A percentile compares a stretch with the other conserved stretches of the same genome.
These are phyloP conservation scores for Drosophila kokeensis DNA, from an alignment of 2,888 invertebrate genomes.

Conservation along the genomic window DNA sequence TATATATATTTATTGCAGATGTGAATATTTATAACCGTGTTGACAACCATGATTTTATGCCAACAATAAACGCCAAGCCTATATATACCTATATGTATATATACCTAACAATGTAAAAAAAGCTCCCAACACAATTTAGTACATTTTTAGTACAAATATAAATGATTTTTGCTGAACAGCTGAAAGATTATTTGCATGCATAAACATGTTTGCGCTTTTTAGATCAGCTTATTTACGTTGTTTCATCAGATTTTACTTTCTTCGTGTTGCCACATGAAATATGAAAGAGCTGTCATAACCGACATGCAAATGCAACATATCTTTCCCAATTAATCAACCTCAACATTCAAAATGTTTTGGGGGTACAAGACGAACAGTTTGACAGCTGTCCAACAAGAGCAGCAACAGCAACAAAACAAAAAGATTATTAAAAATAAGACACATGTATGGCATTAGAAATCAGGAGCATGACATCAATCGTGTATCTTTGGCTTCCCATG, in stretches of 20 bases:
- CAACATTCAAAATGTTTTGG: constrained; percentile 25
- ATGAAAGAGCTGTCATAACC: constrained; percentile 49
- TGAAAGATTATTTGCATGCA: constrained; percentile 35
- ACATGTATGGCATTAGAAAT: constrained; percentile 30
- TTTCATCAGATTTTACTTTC: constrained; percentile 37
- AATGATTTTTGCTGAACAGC: constrained; percentile 33
- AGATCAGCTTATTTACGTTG: constrained; percentile 31
- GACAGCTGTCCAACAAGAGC: constrained; percentile 41
- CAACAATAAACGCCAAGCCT: not conserved
- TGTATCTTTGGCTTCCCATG: constrained; percentile 35
- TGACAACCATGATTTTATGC: not conserved
- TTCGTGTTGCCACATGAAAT: constrained; percentile 1
- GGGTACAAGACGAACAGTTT: constrained; percentile 29
- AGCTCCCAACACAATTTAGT: constrained; percentile 1
- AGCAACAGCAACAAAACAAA: constrained; percentile 5
- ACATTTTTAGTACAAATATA: not conserved
- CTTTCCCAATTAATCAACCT: constrained; percentile 51
- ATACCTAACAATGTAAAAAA: no score
- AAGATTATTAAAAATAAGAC: constrained; percentile 3
- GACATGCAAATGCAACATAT: constrained; percentile 52
- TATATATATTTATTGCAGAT: not conserved
- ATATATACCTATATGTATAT: not conserved
- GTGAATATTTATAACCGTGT: not conserved
- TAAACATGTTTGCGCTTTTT: constrained; percentile 38
- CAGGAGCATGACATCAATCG: constrained; percentile 55